Conservation (phyloP, 2,797 vertebrate species). For the Vipera latastei region DNA sequence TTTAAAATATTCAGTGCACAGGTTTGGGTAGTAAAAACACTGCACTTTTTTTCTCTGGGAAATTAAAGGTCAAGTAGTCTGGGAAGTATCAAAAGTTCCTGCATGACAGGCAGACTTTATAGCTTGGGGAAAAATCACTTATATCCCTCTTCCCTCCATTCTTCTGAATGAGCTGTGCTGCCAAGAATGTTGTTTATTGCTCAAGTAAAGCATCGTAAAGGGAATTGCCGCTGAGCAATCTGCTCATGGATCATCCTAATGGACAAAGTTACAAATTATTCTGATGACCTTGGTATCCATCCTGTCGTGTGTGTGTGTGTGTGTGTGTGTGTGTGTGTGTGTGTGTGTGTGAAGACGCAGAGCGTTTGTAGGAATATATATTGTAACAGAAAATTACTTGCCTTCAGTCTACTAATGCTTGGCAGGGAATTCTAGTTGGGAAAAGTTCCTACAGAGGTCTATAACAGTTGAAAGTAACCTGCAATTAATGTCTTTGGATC, state of each 20-base stretch:
- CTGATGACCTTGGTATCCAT: slow-evolving; percentile 44
- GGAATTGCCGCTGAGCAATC: slow-evolving; percentile 44
- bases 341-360: slow-evolving; percentile 9
- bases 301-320: slow-evolving; percentile 17
- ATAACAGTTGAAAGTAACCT: neutral
- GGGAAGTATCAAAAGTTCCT: slow-evolving; percentile 57
- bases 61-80: slow-evolving; percentile 43
- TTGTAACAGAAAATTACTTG: slow-evolving; percentile 38
- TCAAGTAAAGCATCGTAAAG: neutral
- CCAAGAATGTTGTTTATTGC: slow-evolving; percentile 48
- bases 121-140: slow-evolving; percentile 25
- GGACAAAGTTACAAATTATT: slow-evolving; percentile 36
- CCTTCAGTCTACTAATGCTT: slow-evolving; percentile 31
- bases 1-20: slow-evolving; percentile 31
- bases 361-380: slow-evolving; percentile 40
- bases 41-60: neutral
- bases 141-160: neutral
- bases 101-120: slow-evolving; percentile 49
- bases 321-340: neutral
- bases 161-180: slow-evolving; percentile 28
- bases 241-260: slow-evolving; percentile 45
- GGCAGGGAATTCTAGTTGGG: slow-evolving; percentile 3
- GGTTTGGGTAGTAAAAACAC: neutral
- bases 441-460: neutral
- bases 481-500: neutral